A percentile compares a stretch with the other conserved stretches of the same genome.
Conservation (phyloP, 92 coral and sea anemone species). For the Meandrina meandrites region DNA sequence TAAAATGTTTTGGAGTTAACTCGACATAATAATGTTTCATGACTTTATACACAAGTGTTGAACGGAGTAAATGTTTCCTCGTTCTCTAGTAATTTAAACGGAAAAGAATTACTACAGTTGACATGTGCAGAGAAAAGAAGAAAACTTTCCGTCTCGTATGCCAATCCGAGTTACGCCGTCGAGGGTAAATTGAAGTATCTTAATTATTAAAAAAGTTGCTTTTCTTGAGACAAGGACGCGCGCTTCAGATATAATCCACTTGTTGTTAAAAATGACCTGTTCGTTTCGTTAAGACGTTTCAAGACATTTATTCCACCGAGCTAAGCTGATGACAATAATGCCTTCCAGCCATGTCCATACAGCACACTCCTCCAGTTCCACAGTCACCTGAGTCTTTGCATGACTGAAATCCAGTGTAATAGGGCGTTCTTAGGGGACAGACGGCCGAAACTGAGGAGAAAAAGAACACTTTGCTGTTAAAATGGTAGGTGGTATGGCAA, state of each 20-base stretch:
- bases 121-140: background rate
- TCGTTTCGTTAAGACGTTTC: background rate
- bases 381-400: slow-evolving; percentile 90
- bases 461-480: background rate
- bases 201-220: background rate
- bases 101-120: background rate
- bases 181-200: background rate
- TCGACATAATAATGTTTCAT: background rate
- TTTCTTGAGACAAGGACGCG: background rate
- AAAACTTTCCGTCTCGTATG: background rate
- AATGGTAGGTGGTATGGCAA: background rate
- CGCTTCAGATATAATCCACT: background rate
- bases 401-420: slow-evolving; percentile 75
- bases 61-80: background rate
- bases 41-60: background rate
- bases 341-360: slow-evolving; percentile 94
- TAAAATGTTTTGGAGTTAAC: background rate
- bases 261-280: background rate
- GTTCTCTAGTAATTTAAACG: background rate
- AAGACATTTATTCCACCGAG: slow-evolving; percentile 25
- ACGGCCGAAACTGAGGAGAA: slow-evolving; percentile 63
- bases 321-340: slow-evolving; percentile 83
- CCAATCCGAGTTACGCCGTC: background rate
- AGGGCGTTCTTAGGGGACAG: slow-evolving; percentile 80
- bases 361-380: slow-evolving; percentile 83